These are phyloP conservation scores for Remorina albescens DNA, from an alignment of 2,797 vertebrate species.

Conservation along the genomic window DNA sequence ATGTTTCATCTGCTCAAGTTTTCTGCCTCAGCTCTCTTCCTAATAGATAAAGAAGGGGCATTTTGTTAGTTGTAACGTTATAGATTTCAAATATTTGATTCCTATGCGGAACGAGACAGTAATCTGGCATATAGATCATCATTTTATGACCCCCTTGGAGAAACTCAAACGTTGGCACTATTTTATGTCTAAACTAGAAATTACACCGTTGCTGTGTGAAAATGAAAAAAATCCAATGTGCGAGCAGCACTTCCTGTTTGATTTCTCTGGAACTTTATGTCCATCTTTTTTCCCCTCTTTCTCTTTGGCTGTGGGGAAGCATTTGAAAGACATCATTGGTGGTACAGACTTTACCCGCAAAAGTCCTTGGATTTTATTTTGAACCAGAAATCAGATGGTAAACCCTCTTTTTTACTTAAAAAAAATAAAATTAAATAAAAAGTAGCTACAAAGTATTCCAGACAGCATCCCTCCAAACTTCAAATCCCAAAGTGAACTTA, in stretches of 20 bases:
- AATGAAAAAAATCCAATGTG: slow-evolving; percentile 18
- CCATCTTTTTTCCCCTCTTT: slow-evolving; percentile 17
- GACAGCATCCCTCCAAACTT: slow-evolving; percentile 49
- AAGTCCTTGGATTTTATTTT: slow-evolving; percentile 55
- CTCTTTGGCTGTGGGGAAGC: slow-evolving; percentile 7
- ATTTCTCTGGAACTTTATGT: slow-evolving; percentile 21
- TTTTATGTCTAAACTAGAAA: slow-evolving; percentile 34
- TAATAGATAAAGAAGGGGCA: neutral
- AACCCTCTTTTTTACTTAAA: neutral
- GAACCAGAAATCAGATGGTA: slow-evolving; percentile 46
- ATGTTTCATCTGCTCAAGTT: slow-evolving; percentile 6
- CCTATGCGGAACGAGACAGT: neutral
- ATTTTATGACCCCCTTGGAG: slow-evolving; percentile 25
- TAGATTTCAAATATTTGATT: slow-evolving; percentile 21
- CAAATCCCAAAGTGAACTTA: slow-evolving; percentile 62
- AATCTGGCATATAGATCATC: slow-evolving; percentile 36
- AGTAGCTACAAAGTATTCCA: slow-evolving; percentile 48
- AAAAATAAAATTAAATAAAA: neutral
- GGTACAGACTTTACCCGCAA: slow-evolving; percentile 43
- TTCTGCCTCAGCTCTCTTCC: neutral
- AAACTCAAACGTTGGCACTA: slow-evolving; percentile 5
- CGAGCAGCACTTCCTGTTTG: slow-evolving; percentile 5
- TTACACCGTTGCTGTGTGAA: neutral
- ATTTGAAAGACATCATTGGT: slow-evolving; percentile 17
- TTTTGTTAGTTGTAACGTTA: neutral